Evolutionary conservation across 2,113 vertebrate genomes (phyloP), one percentile per base, ranked within the genome.

Genomic region (Benitochromis conjunctus): DNA sequence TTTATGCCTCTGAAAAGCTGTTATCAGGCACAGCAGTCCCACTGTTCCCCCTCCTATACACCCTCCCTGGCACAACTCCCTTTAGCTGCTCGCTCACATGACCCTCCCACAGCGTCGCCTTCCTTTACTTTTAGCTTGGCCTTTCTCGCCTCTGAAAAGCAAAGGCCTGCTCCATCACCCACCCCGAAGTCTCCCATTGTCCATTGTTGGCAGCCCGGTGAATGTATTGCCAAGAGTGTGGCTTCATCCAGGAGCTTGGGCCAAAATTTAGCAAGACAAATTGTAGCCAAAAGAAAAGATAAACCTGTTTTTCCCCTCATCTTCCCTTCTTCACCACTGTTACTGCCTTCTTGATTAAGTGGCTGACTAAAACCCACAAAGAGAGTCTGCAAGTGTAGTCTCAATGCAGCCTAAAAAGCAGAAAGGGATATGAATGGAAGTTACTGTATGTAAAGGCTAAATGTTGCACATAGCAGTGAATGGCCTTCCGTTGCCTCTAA

Each of bases 21-120:
- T 93, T 94, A 94, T 95, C 92, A 60, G 86, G 89, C 92, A 95
- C 95, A 94, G 94, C 94, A 93, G 92, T 81, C 38, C 46, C 88
- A 89, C 92, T 95, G 93, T 95, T 93, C 88, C 60, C 60, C 89
- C 92, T 91, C 88, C 93, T 36, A 83, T 86, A 76, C 89, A 86
- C 76, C 85, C 90, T 88, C 90, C 88, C 89, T 91, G 86, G 79
- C 92, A 89, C 92, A 91, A 78, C 89, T 80, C 88, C 86, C 84
- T 80, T 62, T 69, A 76, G 84, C 89, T 38, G 36, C 81, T 86
- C 31, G 3, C 87, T 94, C 95, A 95, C 95, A 95, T 94, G 95
- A 94, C 92, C 91, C 89, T 89, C 91, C 92, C 81, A 89, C 77
- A 24, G 85, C 85, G 86, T 83, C 87, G 80, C 81, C 88, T 51